Base-by-base conservation (phyloP, 2,888 invertebrate species). In the Agriotes lineatus region DNA sequence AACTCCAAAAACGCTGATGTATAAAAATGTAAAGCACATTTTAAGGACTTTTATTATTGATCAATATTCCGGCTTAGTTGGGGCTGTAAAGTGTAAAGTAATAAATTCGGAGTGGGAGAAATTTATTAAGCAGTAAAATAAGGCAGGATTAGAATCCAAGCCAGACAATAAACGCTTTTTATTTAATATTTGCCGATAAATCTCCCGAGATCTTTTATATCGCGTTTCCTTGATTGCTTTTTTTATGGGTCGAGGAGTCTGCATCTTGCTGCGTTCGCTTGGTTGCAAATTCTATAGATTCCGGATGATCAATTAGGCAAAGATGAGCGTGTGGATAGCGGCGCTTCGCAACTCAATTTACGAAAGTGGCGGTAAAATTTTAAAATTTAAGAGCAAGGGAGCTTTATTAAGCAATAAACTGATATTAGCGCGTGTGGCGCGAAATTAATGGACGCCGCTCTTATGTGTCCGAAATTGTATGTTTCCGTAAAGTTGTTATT, bases 81-180 rank as follows among this genome's bases (percentile, higher is more conserved):
- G 42, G 57, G 39, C 25, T 57, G 39, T 57, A 57, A 57, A 57
- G 57, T 57, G 57, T 57, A 42, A 57, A 57, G 57, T 57, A 57
- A 57, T 57, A 57, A 57, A 57, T 57, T 57, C 37, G 37, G 22
- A 56, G 42, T 39, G 25, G 57, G 22, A 37, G 57, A 57, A 57
- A 39, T 57, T 57, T 57, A 57, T 57, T 57, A 57, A 57, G 37
- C 57, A 57, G 42, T 57, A 57, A 57, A 57, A 57, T 37, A 37
- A 57, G 42, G 42, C 57, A 57, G 57, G 57, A 57, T 57, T 57
- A 57, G 57, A 57, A 39, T 57, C 57, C 44, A 45, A 45, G 59
- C 45, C 59, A 45, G 33, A 59, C 59, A 44, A 59, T 59, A 59
- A 59, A 59, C 59, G 45, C 45, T 22, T 59, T 59, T 45, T 59